Evolutionary conservation across 2,888 invertebrate genomes (phyloP).

Genomic region (Acheta domesticus): DNA sequence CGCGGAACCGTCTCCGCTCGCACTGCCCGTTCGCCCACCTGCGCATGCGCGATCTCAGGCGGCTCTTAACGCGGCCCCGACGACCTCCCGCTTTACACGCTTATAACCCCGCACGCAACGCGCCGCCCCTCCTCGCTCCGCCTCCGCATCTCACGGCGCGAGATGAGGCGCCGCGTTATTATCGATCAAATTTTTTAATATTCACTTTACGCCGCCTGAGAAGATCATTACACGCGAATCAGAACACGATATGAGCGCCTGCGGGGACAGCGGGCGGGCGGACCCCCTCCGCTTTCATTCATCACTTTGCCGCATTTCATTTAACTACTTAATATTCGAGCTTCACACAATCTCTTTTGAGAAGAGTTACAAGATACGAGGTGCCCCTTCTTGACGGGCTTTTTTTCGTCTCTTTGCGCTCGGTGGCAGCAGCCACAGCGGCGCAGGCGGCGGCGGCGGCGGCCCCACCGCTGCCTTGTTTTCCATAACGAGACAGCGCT

Average conservation of each 20-base stretch:
- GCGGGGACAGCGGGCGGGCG: background rate
- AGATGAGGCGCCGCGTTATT: background rate
- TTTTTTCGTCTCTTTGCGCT: background rate
- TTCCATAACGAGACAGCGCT: slow-evolving; percentile 11
- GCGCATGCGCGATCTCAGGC: no score
- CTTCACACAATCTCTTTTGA: slow-evolving; percentile 10
- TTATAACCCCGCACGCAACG: slow-evolving; percentile 4
- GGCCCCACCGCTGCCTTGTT: background rate
- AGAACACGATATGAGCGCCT: slow-evolving; percentile 18
- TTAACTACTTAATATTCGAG: slow-evolving; percentile 18
- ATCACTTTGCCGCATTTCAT: slow-evolving; percentile 18
- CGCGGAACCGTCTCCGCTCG: no score
- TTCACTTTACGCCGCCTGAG: background rate
- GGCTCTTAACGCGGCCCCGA: background rate
- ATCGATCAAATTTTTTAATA: slow-evolving; percentile 18
- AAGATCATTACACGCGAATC: slow-evolving; percentile 10
- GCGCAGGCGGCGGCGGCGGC: no score
- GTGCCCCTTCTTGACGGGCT: background rate
- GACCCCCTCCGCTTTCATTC: background rate
- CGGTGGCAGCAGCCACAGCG: no score
- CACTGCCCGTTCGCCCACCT: no score
- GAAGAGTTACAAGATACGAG: slow-evolving; percentile 18
- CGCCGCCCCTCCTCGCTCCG: no score
- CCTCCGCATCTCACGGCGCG: no score
- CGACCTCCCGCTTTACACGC: background rate